Conservation (phyloP, 1,140 invertebrate genomes). For the Copidosoma floridanum region DNA sequence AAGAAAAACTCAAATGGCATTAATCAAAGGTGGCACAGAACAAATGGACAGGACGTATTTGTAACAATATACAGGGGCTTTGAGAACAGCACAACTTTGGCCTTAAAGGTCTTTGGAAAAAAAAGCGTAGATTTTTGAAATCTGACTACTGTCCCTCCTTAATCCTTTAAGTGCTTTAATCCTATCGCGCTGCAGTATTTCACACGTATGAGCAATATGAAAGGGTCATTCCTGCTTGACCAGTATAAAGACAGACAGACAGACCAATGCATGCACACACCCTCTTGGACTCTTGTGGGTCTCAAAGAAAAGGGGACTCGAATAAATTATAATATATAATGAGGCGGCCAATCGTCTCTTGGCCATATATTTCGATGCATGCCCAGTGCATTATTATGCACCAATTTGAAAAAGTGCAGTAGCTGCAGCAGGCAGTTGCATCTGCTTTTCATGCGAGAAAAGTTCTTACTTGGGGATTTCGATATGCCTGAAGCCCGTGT, state of each 20-base stretch:
- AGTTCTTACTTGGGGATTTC: slow-evolving; percentile 87
- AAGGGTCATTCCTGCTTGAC: slow-evolving; percentile 35
- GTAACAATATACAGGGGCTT: too few species aligned
- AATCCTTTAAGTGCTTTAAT: slow-evolving; percentile 31
- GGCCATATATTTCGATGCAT: slow-evolving; percentile 32
- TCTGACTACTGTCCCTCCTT: slow-evolving; percentile 20
- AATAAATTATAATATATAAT: slow-evolving; percentile 40
- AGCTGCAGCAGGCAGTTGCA: slow-evolving; percentile 16
- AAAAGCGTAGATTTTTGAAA: slow-evolving; percentile 28
- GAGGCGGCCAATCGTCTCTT: slow-evolving; percentile 32
- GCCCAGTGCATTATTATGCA: slow-evolving; percentile 31
- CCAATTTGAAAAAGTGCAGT: slow-evolving; percentile 36
- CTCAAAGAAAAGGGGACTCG: slow-evolving; percentile 25
- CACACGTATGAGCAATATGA: slow-evolving; percentile 25
- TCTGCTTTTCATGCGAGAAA: slow-evolving; percentile 8
- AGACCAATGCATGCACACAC: too few species aligned
- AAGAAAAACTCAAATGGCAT: not conserved
- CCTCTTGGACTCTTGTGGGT: slow-evolving; percentile 31
- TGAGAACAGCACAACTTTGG: too few species aligned
- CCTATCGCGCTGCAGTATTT: slow-evolving; percentile 24
- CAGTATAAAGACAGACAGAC: slow-evolving; percentile 39
- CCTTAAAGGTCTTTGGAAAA: too few species aligned
- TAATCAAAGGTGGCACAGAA: not conserved
- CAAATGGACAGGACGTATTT: too few species aligned
- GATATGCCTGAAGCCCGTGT: slow-evolving; percentile 91